These are phyloP conservation scores for Hyphantria cunea DNA, from an alignment of 1,140 invertebrate species.

Conservation along the genomic window DNA sequence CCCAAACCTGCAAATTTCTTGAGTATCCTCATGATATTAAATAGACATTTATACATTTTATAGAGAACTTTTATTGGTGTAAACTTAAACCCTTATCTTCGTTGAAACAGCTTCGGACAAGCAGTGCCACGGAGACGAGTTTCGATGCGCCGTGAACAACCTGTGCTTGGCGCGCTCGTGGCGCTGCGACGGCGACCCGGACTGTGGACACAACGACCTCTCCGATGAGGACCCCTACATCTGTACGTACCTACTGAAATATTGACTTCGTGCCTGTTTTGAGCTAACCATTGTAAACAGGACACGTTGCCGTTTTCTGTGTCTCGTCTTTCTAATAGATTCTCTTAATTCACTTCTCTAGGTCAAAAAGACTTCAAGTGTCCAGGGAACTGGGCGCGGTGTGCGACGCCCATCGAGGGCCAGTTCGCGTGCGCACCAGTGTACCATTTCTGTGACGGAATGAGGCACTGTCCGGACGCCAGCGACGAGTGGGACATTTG, in stretches of 20 bases:
- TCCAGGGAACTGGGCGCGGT: constrained; percentile 83
- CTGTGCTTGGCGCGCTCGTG: constrained; percentile 89
- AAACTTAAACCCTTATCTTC: too few species aligned
- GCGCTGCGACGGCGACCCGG: constrained; percentile 90
- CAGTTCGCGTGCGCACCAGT: constrained; percentile 83
- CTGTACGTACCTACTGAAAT: constrained; percentile 63
- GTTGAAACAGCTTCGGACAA: constrained; percentile 36
- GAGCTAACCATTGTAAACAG: too few species aligned
- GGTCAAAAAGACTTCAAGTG: constrained; percentile 82
- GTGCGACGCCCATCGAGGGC: constrained; percentile 77
- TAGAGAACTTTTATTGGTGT: too few species aligned
- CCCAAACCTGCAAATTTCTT: too few species aligned
- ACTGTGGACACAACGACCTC: constrained; percentile 87
- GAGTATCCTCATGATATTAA: too few species aligned
- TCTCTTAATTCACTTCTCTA: constrained; percentile 38
- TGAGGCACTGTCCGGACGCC: constrained; percentile 85
- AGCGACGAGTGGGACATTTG: constrained; percentile 87
- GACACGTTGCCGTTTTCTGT: too few species aligned
- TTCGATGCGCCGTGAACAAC: constrained; percentile 84
- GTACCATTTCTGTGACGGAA: constrained; percentile 85
- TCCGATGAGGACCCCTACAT: constrained; percentile 83
- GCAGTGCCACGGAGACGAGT: constrained; percentile 84
- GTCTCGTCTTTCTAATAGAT: too few species aligned
- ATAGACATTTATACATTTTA: too few species aligned
- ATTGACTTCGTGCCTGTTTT: too few species aligned